phyloP scores from a whole-genome alignment of 2,888 invertebrate species.

The Macaria notata region DNA sequence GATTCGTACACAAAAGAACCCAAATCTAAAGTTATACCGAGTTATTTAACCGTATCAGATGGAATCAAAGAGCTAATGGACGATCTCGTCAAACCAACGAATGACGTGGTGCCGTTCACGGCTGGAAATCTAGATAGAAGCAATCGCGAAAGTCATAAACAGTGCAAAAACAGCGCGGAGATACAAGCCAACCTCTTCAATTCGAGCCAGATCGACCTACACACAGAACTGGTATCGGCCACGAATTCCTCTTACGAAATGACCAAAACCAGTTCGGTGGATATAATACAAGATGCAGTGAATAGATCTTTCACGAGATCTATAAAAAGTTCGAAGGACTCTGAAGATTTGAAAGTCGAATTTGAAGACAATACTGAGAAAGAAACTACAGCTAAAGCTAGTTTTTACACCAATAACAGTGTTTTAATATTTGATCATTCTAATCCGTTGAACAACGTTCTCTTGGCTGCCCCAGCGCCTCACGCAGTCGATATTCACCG shows the following conservation, averaged over 20 bases:
- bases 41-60: slow-evolving; percentile 57
- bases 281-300: slow-evolving; percentile 24
- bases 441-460: slow-evolving; percentile 68
- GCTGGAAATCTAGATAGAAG: slow-evolving; percentile 19
- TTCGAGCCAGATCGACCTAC: slow-evolving; percentile 67
- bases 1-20: slow-evolving; percentile 47
- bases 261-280: slow-evolving; percentile 19
- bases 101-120: slow-evolving; percentile 51
- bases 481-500: slow-evolving; percentile 44
- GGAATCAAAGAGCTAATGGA: slow-evolving; percentile 64
- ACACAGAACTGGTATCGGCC: slow-evolving; percentile 39
- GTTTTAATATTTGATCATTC: slow-evolving; percentile 59
- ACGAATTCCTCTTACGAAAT: slow-evolving; percentile 36
- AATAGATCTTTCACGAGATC: slow-evolving; percentile 24
- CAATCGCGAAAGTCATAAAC: slow-evolving; percentile 14
- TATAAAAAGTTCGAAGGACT: slow-evolving; percentile 27
- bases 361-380: not conserved
- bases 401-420: slow-evolving; percentile 4
- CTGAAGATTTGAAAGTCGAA: not conserved
- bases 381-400: not conserved
- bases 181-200: slow-evolving; percentile 60
- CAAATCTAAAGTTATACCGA: slow-evolving; percentile 62
- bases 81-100: slow-evolving; percentile 66
- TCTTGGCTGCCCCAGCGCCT: slow-evolving; percentile 42
- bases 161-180: slow-evolving; percentile 54